Evolutionary conservation across 2,797 vertebrate species (phyloP).

Genomic region (Carcharodon carcharias): DNA sequence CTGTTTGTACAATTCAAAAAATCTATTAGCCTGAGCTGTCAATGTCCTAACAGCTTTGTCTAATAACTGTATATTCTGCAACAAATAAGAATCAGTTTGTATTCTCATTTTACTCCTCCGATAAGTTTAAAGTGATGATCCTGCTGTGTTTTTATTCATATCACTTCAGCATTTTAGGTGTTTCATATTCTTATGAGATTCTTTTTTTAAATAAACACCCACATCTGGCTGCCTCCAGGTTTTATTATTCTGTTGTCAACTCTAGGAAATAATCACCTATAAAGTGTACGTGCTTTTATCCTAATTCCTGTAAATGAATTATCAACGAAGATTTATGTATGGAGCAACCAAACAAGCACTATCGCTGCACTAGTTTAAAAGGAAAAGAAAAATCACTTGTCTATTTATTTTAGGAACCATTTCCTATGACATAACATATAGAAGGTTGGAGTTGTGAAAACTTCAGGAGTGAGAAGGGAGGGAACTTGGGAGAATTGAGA

Average conservation of each 20-base stretch:
- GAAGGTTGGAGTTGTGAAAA: neutral
- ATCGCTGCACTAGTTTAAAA: neutral
- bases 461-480: neutral
- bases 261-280: neutral
- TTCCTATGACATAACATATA: neutral
- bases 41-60: constrained; percentile 19
- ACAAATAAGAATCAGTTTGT: neutral
- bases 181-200: constrained; percentile 7
- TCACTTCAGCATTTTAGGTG: neutral
- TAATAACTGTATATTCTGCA: neutral
- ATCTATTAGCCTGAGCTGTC: neutral
- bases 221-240: neutral
- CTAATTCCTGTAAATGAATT: neutral
- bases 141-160: neutral
- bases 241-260: neutral
- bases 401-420: neutral
- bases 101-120: neutral
- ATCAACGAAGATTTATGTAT: neutral
- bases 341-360: neutral
- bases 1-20: neutral
- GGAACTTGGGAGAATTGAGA: neutral
- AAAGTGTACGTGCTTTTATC: neutral
- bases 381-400: neutral
- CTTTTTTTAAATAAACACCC: neutral
- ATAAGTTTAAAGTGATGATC: constrained; percentile 13